A percentile compares a stretch with the other conserved stretches of the same genome.
phyloP scores from a whole-genome alignment of 2,113 vertebrate genomes.

The Procapra przewalskii region DNA sequence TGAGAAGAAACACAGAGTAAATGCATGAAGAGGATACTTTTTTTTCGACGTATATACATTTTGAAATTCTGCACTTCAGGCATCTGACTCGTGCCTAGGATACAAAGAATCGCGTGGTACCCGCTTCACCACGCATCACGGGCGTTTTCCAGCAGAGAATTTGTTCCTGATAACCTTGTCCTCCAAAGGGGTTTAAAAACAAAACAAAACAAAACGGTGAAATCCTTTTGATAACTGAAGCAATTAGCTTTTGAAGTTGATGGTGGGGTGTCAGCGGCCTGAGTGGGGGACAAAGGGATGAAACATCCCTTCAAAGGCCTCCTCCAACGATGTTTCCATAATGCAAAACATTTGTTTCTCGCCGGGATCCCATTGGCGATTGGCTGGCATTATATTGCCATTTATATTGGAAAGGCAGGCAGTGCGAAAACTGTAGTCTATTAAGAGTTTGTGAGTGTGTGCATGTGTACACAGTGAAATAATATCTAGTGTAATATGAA shows the following conservation, averaged over 20 bases:
- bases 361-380: conserved; percentile 63
- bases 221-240: neutral
- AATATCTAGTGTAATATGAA: conserved; percentile 89
- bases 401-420: conserved; percentile 84
- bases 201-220: neutral
- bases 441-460: conserved; percentile 84
- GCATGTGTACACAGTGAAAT: conserved; percentile 85
- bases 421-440: conserved; percentile 81
- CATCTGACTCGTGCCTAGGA: neutral
- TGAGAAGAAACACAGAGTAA: neutral
- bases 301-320: conserved; percentile 56
- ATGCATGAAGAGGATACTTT: neutral
- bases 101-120: neutral
- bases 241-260: conserved; percentile 2
- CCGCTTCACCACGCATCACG: neutral
- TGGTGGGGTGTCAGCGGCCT: conserved; percentile 15
- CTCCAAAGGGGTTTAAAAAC: neutral
- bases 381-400: conserved; percentile 77
- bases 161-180: conserved; percentile 1
- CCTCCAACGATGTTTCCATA: conserved; percentile 67
- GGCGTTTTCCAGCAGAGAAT: neutral
- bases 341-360: conserved; percentile 76
- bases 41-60: fast-evolving
- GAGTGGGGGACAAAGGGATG: conserved; percentile 47
- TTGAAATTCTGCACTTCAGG: neutral